Conservation (phyloP, 2,797 vertebrate genomes). For the Eospalax fontanierii region DNA sequence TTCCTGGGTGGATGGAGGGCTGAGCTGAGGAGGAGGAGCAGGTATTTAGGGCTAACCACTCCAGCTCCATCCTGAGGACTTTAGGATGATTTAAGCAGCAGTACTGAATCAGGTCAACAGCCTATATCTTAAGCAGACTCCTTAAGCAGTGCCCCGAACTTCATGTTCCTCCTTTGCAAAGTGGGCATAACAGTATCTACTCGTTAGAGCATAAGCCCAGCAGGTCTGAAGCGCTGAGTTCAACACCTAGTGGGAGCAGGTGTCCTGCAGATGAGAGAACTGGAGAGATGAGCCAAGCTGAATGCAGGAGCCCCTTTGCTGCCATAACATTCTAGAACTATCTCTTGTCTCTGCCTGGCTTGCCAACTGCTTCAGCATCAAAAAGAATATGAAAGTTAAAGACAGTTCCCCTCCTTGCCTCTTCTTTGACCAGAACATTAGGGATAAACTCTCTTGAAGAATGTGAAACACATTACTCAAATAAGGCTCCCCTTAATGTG, state of each 20-base stretch:
- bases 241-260: background rate
- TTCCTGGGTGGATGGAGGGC: background rate
- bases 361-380: background rate
- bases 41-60: background rate
- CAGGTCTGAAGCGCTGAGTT: background rate
- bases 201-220: background rate
- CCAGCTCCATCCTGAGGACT: too few species aligned
- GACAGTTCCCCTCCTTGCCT: background rate
- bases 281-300: background rate
- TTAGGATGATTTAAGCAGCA: background rate
- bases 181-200: accelerated
- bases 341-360: background rate
- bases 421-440: background rate
- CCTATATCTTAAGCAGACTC: background rate
- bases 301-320: background rate
- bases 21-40: background rate
- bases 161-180: background rate
- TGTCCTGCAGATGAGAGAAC: background rate
- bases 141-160: background rate
- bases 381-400: background rate
- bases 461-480: background rate
- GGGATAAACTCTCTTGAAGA: background rate
- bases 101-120: background rate
- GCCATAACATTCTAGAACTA: background rate
- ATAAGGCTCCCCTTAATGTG: background rate